phyloP scores from a whole-genome alignment of 2,888 invertebrate genomes.

The Diachrysia chrysitis region DNA sequence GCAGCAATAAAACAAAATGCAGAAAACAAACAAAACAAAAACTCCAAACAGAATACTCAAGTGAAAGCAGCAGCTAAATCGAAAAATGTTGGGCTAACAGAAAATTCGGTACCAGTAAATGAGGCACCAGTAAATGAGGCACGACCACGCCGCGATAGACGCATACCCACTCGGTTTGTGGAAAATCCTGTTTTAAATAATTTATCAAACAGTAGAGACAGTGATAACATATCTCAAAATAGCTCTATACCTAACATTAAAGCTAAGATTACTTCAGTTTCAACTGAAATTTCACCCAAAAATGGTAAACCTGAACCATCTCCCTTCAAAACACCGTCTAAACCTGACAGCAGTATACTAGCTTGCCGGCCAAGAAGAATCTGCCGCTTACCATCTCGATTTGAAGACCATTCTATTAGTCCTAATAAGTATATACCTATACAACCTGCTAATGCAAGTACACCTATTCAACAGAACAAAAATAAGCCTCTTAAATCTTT shows the following conservation, averaged over 20 bases:
- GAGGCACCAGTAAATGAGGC: constrained; percentile 45
- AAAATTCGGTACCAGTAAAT: constrained; percentile 26
- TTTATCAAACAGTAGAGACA: constrained; percentile 63
- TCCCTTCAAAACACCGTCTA: constrained; percentile 69
- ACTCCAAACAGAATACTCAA: constrained; percentile 28
- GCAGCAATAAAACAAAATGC: constrained; percentile 16
- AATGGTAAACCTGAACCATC: constrained; percentile 42
- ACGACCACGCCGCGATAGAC: constrained; percentile 72
- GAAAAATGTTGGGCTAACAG: constrained; percentile 3
- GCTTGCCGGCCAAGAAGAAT: constrained; percentile 75
- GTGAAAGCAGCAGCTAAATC: constrained; percentile 8
- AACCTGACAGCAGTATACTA: constrained; percentile 68
- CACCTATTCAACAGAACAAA: constrained; percentile 70
- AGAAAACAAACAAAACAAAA: constrained; percentile 19
- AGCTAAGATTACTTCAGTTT: constrained; percentile 12
- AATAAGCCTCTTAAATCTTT: constrained; percentile 10
- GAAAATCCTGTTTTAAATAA: constrained; percentile 67
- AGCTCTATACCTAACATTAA: constrained; percentile 4
- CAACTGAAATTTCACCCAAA: constrained; percentile 36
- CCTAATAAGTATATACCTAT: constrained; percentile 76
- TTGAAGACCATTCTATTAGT: constrained; percentile 78
- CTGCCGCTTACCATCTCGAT: constrained; percentile 76
- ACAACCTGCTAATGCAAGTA: constrained; percentile 78
- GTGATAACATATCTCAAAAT: constrained; percentile 17
- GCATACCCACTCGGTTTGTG: constrained; percentile 72